Conservation (phyloP, 2,888 invertebrate species). For the Acheta domesticus region DNA sequence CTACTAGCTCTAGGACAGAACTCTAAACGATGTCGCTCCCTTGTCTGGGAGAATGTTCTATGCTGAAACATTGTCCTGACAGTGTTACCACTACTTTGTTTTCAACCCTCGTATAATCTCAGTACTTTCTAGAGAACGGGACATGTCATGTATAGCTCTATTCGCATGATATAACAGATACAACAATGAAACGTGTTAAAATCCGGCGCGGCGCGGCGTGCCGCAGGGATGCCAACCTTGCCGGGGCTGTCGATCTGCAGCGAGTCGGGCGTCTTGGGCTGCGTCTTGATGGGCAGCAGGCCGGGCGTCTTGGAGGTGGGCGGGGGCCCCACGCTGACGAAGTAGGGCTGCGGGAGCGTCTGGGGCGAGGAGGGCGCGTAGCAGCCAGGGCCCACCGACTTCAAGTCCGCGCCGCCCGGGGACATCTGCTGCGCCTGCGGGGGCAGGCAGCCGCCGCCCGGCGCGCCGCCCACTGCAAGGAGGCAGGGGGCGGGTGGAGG, state of each 20-base stretch:
- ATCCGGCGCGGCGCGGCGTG: too few relatives aligned
- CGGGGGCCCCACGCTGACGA: constrained; percentile 32
- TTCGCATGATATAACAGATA: too few relatives aligned
- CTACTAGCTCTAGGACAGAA: too few relatives aligned
- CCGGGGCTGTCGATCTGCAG: constrained; percentile 36
- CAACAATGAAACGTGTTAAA: too few relatives aligned
- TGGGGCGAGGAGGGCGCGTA: constrained; percentile 37
- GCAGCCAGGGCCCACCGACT: constrained; percentile 32
- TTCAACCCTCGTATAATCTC: too few relatives aligned
- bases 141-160: too few relatives aligned
- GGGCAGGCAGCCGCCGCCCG: constrained; percentile 46
- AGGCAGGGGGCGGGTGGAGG: not conserved
- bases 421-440: constrained; percentile 38
- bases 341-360: constrained; percentile 47
- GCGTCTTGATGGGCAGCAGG: constrained; percentile 45
- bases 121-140: too few relatives aligned
- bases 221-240: constrained; percentile 37
- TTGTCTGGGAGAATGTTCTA: too few relatives aligned
- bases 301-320: constrained; percentile 3
- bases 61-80: too few relatives aligned
- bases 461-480: constrained; percentile 47
- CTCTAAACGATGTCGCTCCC: too few relatives aligned
- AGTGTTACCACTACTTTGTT: too few relatives aligned
- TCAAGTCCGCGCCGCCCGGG: constrained; percentile 23
- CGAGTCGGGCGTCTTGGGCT: constrained; percentile 51